Percentiles rank a stretch among this genome's conserved stretches.
phyloP scores from a whole-genome alignment of 2,113 vertebrate species.

The Ochotona princeps region DNA sequence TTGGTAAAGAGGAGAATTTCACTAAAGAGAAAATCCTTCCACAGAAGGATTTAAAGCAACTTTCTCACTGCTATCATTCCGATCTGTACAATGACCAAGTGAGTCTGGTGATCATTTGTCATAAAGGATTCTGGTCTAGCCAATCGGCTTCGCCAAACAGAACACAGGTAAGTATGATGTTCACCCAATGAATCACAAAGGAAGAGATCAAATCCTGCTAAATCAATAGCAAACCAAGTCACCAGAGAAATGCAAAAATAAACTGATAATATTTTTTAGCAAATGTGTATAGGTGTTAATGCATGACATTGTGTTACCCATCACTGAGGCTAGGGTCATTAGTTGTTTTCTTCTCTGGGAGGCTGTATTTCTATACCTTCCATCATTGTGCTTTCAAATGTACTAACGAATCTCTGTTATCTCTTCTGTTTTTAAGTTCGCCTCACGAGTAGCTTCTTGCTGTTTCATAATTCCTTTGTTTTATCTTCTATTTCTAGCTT shows the following conservation, averaged over 20 bases:
- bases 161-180: neutral
- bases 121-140: neutral
- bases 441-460: neutral
- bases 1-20: neutral
- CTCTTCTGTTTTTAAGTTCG: neutral
- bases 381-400: neutral
- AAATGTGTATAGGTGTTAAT: neutral
- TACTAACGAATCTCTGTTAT: neutral
- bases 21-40: neutral
- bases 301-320: neutral
- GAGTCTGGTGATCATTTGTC: neutral
- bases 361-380: neutral
- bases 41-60: neutral
- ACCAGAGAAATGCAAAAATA: neutral
- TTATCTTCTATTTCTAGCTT: neutral
- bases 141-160: neutral
- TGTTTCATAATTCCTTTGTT: neutral
- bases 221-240: neutral
- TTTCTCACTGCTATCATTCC: neutral
- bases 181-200: neutral
- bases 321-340: neutral
- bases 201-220: neutral
- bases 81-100: neutral
- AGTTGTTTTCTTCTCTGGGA: neutral
- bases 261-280: neutral